phyloP scores from a whole-genome alignment of 2,888 invertebrate genomes.

The Lasioglossum oenotherae region DNA sequence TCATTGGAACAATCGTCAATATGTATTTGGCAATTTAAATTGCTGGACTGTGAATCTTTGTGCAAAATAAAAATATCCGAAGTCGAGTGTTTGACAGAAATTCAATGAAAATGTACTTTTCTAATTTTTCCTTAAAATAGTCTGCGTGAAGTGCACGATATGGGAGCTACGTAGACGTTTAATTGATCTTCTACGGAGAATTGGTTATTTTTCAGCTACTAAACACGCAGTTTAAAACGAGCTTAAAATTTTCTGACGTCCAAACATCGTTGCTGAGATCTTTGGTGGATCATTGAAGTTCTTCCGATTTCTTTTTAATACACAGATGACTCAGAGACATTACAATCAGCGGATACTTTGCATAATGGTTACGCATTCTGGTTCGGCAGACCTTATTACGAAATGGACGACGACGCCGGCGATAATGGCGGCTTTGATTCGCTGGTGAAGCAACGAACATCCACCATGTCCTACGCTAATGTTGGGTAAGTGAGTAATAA shows the following conservation, averaged over 20 bases:
- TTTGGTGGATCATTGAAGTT: background rate
- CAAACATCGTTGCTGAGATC: too few relatives aligned
- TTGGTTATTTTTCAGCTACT: background rate
- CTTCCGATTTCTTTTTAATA: background rate
- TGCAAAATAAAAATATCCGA: background rate
- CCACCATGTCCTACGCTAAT: slow-evolving; percentile 62
- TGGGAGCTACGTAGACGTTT: too few relatives aligned
- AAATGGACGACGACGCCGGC: slow-evolving; percentile 58
- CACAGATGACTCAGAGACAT: slow-evolving; percentile 58
- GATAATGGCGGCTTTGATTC: slow-evolving; percentile 49
- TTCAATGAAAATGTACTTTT: too few relatives aligned
- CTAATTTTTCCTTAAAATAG: too few relatives aligned
- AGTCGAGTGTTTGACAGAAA: too few relatives aligned
- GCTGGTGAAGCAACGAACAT: slow-evolving; percentile 30
- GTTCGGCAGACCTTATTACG: slow-evolving; percentile 68
- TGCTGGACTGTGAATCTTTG: background rate
- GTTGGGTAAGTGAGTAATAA: slow-evolving; percentile 65
- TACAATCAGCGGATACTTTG: slow-evolving; percentile 53
- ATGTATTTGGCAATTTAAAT: background rate
- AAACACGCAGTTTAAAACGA: background rate
- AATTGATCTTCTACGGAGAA: too few relatives aligned
- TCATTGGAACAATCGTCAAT: background rate
- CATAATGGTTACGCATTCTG: slow-evolving; percentile 66
- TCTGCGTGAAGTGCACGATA: too few relatives aligned
- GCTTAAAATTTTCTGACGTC: background rate